A percentile compares a stretch with the other conserved stretches of the same genome.
Conservation (phyloP, 2,888 invertebrate genomes). For the Macropis europaea region DNA sequence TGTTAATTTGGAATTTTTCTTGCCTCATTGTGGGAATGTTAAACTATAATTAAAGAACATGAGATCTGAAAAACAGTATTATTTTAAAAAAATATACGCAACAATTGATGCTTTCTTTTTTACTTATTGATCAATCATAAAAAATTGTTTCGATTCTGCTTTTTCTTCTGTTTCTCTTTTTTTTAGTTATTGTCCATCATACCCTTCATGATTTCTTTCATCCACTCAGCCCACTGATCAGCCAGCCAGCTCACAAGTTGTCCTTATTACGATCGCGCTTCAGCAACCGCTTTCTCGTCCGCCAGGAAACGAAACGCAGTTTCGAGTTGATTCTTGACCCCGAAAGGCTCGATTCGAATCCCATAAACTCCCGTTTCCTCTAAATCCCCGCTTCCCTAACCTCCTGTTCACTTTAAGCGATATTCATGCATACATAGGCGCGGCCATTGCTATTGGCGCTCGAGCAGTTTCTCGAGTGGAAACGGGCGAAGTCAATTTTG, state of each 20-base stretch:
- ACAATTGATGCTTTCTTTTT: no score
- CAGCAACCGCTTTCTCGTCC: conserved; percentile 8
- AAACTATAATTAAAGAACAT: no score
- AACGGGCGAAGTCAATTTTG: conserved; percentile 43
- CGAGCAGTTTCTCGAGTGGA: conserved; percentile 40
- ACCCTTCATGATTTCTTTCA: conserved; percentile 25
- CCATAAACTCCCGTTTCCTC: conserved; percentile 39
- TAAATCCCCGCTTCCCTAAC: conserved; percentile 29
- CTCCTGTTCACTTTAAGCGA: background rate
- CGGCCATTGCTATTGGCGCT: conserved; percentile 31
- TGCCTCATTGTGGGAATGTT: no score
- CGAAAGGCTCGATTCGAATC: conserved; percentile 38
- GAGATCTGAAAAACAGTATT: no score
- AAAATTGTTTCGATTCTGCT: no score
- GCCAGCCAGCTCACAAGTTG: background rate
- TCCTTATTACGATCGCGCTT: conserved; percentile 37
- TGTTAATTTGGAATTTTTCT: no score
- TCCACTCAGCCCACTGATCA: conserved; percentile 44
- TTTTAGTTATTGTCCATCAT: conserved; percentile 7
- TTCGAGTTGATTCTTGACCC: conserved; percentile 48
- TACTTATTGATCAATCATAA: no score
- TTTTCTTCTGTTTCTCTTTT: conserved; percentile 52
- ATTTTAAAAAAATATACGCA: no score
- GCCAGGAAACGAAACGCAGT: conserved; percentile 24
- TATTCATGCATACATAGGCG: conserved; percentile 9